phyloP scores from a whole-genome alignment of 2,113 vertebrate species.

The Eublepharis macularius region DNA sequence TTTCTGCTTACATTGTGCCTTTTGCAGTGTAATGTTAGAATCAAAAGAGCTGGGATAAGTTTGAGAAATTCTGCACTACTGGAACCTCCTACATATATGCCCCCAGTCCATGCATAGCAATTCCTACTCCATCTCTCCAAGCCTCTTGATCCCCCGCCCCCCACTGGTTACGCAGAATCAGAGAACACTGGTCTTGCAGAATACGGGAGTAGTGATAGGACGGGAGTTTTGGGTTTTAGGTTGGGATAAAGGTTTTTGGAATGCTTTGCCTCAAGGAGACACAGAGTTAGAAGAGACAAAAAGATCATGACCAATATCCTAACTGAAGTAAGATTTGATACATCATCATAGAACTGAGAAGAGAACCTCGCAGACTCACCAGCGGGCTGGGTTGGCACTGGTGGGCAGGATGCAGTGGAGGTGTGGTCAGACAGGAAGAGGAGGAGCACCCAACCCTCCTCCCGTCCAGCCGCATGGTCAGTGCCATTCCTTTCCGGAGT shows the following conservation, averaged over 20 bases:
- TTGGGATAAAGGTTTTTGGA: not conserved
- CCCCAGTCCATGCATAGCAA: not conserved
- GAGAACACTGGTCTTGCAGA: not conserved
- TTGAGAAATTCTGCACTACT: conserved; percentile 1
- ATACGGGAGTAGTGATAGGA: not conserved
- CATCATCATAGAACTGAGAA: too few relatives aligned
- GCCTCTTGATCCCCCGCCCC: too few relatives aligned
- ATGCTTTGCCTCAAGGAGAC: not conserved
- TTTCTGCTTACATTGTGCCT: not conserved
- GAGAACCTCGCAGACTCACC: too few relatives aligned
- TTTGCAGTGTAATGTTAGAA: not conserved
- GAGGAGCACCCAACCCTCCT: too few relatives aligned
- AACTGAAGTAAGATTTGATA: too few relatives aligned
- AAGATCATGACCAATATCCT: not conserved
- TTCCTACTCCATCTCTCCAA: not conserved
- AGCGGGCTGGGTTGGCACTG: too few relatives aligned
- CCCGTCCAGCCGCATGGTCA: too few relatives aligned
- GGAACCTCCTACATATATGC: not conserved
- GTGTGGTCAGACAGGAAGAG: too few relatives aligned
- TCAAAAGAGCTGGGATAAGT: not conserved
- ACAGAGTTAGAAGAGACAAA: not conserved
- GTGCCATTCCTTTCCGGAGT: too few relatives aligned
- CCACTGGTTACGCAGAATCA: not conserved
- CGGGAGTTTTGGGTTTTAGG: not conserved
- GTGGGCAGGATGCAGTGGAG: too few relatives aligned